phyloP scores from a whole-genome alignment of 1,140 invertebrate genomes.

The Drosophila novamexicana region DNA sequence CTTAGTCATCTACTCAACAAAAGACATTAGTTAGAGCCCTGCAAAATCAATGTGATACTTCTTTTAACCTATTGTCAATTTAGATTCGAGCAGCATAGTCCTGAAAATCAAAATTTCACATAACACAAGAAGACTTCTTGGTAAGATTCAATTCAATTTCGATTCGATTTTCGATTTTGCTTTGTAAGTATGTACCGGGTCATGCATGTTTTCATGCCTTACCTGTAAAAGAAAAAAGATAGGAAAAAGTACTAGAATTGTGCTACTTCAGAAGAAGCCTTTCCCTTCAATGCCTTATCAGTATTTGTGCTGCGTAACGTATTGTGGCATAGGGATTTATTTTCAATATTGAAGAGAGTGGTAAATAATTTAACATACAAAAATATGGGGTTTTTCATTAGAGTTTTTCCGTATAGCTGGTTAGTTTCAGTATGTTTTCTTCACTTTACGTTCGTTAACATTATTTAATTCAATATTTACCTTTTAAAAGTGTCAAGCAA shows the following conservation, averaged over 20 bases:
- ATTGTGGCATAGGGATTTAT: conserved; percentile 66
- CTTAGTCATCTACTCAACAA: background rate
- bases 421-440: conserved; percentile 30
- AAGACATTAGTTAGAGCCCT: background rate
- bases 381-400: background rate
- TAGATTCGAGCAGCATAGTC: conserved; percentile 26
- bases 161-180: conserved; percentile 6
- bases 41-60: background rate
- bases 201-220: background rate
- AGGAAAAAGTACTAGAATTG: no score
- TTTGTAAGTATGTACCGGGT: conserved; percentile 28
- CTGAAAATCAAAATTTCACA: conserved; percentile 70
- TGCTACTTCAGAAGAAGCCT: no score
- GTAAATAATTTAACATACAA: no score
- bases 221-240: no score
- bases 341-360: conserved; percentile 56
- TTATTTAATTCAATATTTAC: conserved; percentile 73
- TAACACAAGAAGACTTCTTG: conserved; percentile 11
- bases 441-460: conserved; percentile 48
- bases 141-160: background rate
- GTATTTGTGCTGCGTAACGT: conserved; percentile 33
- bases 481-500: conserved; percentile 68
- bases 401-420: background rate
- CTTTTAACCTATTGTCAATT: background rate
- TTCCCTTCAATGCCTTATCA: conserved; percentile 61